phyloP scores from a whole-genome alignment of 92 coral and sea anemone species.

The Epizoanthus illoricatus region DNA sequence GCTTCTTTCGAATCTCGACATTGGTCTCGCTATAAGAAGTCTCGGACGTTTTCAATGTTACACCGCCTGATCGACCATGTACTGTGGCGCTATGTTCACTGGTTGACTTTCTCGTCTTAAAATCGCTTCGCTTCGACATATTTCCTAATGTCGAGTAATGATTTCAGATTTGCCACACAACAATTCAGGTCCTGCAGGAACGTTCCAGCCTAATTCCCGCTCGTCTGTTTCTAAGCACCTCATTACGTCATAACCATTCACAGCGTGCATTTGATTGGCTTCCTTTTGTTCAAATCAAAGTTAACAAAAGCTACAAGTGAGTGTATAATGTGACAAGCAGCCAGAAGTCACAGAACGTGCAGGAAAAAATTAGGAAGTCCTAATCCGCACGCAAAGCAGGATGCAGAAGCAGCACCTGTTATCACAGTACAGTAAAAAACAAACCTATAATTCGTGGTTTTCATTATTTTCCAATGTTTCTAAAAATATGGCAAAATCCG shows the following conservation, averaged over 20 bases:
- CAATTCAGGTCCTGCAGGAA: too few species aligned
- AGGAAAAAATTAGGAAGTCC: too few species aligned
- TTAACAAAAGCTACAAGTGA: not conserved
- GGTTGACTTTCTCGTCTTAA: slow-evolving; percentile 59
- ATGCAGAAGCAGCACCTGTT: too few species aligned
- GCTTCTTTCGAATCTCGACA: slow-evolving; percentile 56
- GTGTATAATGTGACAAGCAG: too few species aligned
- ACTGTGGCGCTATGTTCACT: slow-evolving; percentile 56
- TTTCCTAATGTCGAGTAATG: not conserved
- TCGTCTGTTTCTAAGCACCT: slow-evolving; percentile 31
- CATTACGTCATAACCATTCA: slow-evolving; percentile 32
- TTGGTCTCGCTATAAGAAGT: slow-evolving; percentile 61
- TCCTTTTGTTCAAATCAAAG: not conserved
- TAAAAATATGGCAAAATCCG: too few species aligned
- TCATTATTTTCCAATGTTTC: too few species aligned
- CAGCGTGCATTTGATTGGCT: slow-evolving; percentile 18
- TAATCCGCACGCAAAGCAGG: too few species aligned
- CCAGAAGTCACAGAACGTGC: too few species aligned
- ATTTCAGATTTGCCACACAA: not conserved
- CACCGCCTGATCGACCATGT: slow-evolving; percentile 44
- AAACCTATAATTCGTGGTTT: too few species aligned
- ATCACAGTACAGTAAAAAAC: too few species aligned
- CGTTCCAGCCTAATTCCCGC: slow-evolving; percentile 18
- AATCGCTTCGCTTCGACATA: slow-evolving; percentile 55
- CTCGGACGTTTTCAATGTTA: slow-evolving; percentile 39